Percentiles rank a stretch among this genome's conserved stretches.
Conservation (phyloP, 2,888 invertebrate genomes). For the Eupithecia tripunctaria region DNA sequence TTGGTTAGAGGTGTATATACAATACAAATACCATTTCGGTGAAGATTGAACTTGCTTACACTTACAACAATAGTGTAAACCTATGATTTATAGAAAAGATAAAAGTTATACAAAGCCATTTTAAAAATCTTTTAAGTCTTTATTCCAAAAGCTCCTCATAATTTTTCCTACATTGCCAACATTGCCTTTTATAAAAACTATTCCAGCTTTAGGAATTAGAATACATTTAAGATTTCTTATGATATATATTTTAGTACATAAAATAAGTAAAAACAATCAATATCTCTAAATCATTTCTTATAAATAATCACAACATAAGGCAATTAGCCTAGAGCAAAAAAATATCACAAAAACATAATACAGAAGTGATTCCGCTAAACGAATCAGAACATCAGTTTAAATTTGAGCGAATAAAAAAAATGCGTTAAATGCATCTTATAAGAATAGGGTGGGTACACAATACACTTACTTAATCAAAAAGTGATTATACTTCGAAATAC, state of each 20-base stretch:
- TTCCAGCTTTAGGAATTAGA: neutral
- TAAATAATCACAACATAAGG: neutral
- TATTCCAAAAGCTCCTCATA: neutral
- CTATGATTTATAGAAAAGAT: neutral
- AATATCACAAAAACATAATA: neutral
- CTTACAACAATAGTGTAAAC: neutral
- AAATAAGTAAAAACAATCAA: neutral
- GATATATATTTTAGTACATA: neutral
- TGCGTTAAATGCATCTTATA: neutral
- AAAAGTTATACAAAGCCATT: neutral
- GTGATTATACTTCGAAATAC: neutral
- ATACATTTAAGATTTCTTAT: neutral
- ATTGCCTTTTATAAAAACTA: neutral
- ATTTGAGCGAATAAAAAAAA: neutral
- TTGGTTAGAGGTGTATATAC: neutral
- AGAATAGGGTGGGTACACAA: neutral
- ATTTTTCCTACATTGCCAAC: neutral
- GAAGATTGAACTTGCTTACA: neutral
- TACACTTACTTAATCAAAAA: neutral
- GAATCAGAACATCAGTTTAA: neutral
- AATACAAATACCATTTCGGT: neutral
- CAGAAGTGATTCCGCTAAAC: neutral
- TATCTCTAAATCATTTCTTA: neutral
- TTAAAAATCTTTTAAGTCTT: neutral
- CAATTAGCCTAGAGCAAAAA: neutral